Conservation (phyloP, 1,140 invertebrate species). For the Nasonia longicornis region DNA sequence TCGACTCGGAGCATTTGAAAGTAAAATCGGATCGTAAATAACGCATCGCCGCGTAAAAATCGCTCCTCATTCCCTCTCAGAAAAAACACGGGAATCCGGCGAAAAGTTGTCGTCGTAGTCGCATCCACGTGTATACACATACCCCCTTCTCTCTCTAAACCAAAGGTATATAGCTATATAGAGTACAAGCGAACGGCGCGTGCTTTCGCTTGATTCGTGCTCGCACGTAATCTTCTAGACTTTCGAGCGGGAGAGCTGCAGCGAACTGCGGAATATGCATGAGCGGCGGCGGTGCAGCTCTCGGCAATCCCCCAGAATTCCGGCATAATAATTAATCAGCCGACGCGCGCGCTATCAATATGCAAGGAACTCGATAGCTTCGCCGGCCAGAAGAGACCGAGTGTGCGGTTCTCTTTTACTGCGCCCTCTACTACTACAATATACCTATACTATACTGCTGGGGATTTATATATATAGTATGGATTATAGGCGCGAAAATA, state of each 20-base stretch:
- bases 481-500: neutral
- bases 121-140: neutral
- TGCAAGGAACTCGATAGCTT: slow-evolving; percentile 41
- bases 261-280: slow-evolving; percentile 37
- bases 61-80: neutral
- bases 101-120: neutral
- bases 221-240: slow-evolving; percentile 35
- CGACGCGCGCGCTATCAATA: slow-evolving; percentile 32
- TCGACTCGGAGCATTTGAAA: slow-evolving; percentile 20
- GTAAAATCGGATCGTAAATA: slow-evolving; percentile 40
- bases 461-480: slow-evolving; percentile 17
- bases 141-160: too few relatives aligned
- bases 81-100: neutral
- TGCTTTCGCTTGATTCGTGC: slow-evolving; percentile 39
- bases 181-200: neutral
- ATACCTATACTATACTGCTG: too few relatives aligned
- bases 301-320: slow-evolving; percentile 36
- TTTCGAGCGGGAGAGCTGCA: slow-evolving; percentile 15
- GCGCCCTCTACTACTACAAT: too few relatives aligned
- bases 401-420: slow-evolving; percentile 13
- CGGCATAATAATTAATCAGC: slow-evolving; percentile 43
- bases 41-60: neutral
- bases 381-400: neutral
- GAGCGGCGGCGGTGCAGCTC: slow-evolving; percentile 4
- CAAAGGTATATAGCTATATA: neutral